Evolutionary conservation across 2,888 invertebrate genomes (phyloP).

Genomic region (Galerucella pusilla): DNA sequence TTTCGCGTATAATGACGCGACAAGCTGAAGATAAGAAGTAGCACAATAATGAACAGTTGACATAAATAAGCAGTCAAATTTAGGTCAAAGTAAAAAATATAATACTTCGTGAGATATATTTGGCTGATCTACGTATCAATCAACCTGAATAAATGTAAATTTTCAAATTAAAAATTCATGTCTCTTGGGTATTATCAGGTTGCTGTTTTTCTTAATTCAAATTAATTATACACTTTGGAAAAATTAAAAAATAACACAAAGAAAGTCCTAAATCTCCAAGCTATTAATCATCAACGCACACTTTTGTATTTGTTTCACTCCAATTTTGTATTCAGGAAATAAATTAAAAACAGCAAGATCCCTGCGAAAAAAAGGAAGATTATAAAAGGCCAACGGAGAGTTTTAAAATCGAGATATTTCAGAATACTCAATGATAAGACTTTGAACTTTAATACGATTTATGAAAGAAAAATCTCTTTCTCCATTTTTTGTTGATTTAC

Average conservation of each 20-base stretch:
- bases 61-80: too few species aligned
- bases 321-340: constrained; percentile 37
- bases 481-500: too few species aligned
- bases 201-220: constrained; percentile 17
- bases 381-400: constrained; percentile 46
- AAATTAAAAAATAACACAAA: constrained; percentile 34
- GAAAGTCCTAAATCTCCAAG: constrained; percentile 26
- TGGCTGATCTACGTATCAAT: too few species aligned
- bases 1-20: too few species aligned
- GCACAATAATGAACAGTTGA: too few species aligned
- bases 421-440: constrained; percentile 23
- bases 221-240: constrained; percentile 31
- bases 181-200: neutral
- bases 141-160: neutral
- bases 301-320: constrained; percentile 37
- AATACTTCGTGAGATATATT: too few species aligned
- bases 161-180: constrained; percentile 22
- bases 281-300: constrained; percentile 35
- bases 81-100: too few species aligned
- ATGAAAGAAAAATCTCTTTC: neutral
- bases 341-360: constrained; percentile 35
- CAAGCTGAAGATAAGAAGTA: too few species aligned
- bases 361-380: constrained; percentile 34
- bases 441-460: constrained; percentile 15
- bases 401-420: constrained; percentile 20